Evolutionary conservation across 1,140 invertebrate genomes (phyloP).

Genomic region (Pseudomyrmex concolor): DNA sequence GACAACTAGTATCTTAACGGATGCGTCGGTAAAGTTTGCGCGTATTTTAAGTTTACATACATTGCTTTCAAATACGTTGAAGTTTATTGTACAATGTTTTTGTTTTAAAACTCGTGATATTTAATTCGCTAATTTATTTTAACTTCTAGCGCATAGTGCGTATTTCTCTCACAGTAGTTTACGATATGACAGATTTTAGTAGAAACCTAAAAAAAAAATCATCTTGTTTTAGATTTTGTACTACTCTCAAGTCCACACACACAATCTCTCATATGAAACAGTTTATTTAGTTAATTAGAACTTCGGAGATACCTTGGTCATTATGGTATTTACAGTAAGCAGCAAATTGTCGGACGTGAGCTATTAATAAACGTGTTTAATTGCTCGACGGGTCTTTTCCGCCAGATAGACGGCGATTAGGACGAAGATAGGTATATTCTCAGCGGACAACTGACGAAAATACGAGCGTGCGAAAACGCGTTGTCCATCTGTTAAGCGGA

Average conservation of each 20-base stretch:
- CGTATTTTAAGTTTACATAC: too few species aligned
- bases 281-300: constrained; percentile 10
- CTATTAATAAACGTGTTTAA: constrained; percentile 62
- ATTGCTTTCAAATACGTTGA: too few species aligned
- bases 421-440: constrained; percentile 22
- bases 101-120: too few species aligned
- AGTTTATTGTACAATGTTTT: too few species aligned
- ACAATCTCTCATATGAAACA: neutral
- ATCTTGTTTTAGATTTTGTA: neutral
- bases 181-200: neutral
- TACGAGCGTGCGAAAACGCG: neutral
- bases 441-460: constrained; percentile 24
- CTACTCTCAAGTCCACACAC: neutral
- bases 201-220: constrained; percentile 4
- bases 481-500: neutral
- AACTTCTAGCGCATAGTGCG: too few species aligned
- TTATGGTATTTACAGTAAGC: neutral
- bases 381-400: neutral
- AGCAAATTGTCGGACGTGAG: neutral
- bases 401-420: constrained; percentile 15
- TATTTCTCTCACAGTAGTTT: neutral
- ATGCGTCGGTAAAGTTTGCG: too few species aligned
- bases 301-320: constrained; percentile 51
- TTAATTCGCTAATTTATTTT: too few species aligned
- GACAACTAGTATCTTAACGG: too few species aligned